phyloP scores from a whole-genome alignment of 2,797 vertebrate species.

The Pseudochromis fuscus region DNA sequence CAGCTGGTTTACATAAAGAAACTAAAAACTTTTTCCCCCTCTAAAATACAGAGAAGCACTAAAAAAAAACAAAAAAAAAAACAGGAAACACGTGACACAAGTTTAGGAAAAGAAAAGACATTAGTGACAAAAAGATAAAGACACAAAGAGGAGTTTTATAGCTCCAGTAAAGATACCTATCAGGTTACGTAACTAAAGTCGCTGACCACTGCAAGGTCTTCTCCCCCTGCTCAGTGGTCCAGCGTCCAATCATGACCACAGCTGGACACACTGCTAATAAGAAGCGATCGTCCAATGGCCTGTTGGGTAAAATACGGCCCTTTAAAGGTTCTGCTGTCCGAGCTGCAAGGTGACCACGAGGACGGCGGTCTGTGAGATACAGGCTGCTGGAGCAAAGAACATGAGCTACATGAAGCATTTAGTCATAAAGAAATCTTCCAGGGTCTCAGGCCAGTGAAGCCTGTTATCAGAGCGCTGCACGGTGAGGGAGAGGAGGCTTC shows the following conservation, averaged over 20 bases:
- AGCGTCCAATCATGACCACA: slow-evolving; percentile 62
- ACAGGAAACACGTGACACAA: not conserved
- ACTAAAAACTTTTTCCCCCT: not conserved
- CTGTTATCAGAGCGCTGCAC: slow-evolving; percentile 36
- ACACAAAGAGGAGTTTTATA: slow-evolving; percentile 44
- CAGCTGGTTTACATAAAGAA: no score
- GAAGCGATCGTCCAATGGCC: slow-evolving; percentile 44
- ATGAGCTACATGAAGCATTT: slow-evolving; percentile 53
- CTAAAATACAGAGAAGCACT: not conserved
- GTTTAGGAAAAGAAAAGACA: slow-evolving; percentile 13
- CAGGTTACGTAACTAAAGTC: slow-evolving; percentile 54
- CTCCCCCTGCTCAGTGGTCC: slow-evolving; percentile 56
- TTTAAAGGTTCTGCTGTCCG: slow-evolving; percentile 51
- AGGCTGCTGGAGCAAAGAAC: slow-evolving; percentile 33
- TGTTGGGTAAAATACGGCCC: slow-evolving; percentile 74
- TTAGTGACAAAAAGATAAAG: slow-evolving; percentile 20
- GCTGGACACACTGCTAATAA: slow-evolving; percentile 71
- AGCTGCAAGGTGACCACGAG: slow-evolving; percentile 77
- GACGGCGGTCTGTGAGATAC: slow-evolving; percentile 54
- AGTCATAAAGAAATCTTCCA: slow-evolving; percentile 59
- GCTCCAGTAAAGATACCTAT: slow-evolving; percentile 54
- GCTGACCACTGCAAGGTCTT: slow-evolving; percentile 71
- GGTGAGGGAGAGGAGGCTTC: slow-evolving; percentile 1
- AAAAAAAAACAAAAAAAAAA: not conserved
- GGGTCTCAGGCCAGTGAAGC: slow-evolving; percentile 37